These are phyloP conservation scores for Pangasius djambal DNA, from an alignment of 2,797 vertebrate genomes.

Conservation along the genomic window DNA sequence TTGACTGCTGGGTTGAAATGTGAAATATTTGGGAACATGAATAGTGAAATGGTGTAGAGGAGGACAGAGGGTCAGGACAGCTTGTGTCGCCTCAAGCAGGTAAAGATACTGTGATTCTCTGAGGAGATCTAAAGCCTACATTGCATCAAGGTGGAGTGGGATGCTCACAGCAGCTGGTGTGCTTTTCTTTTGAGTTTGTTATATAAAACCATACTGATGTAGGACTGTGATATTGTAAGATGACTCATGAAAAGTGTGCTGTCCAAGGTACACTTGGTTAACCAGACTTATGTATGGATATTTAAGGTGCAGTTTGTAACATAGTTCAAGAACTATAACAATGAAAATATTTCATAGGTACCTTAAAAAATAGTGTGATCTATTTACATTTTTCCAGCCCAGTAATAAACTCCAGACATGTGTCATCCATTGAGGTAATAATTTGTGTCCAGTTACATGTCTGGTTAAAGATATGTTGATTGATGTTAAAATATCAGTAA, in stretches of 20 bases:
- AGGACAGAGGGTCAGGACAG: slow-evolving; percentile 35
- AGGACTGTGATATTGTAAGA: slow-evolving; percentile 16
- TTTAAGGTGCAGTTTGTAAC: neutral
- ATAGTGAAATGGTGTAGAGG: neutral
- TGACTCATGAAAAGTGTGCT: neutral
- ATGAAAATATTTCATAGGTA: neutral
- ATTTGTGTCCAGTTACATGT: neutral
- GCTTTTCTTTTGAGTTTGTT: slow-evolving; percentile 8
- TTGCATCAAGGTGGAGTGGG: slow-evolving; percentile 27
- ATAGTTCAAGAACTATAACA: neutral
- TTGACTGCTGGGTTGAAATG: neutral
- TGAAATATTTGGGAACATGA: neutral
- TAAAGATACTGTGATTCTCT: slow-evolving; percentile 31
- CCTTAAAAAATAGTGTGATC: neutral
- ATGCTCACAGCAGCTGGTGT: slow-evolving; percentile 6
- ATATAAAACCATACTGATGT: slow-evolving; percentile 3
- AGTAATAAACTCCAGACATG: neutral
- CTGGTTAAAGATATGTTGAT: neutral
- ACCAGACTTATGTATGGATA: neutral
- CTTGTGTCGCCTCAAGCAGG: slow-evolving; percentile 36
- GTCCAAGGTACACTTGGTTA: neutral
- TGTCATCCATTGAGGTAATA: neutral
- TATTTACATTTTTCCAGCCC: neutral
- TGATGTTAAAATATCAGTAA: neutral
- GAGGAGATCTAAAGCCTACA: slow-evolving; percentile 21